A percentile compares a stretch with the other conserved stretches of the same genome.
These are phyloP conservation scores for Leontopithecus rosalia DNA, from an alignment of 2,797 vertebrate genomes.

Conservation along the genomic window DNA sequence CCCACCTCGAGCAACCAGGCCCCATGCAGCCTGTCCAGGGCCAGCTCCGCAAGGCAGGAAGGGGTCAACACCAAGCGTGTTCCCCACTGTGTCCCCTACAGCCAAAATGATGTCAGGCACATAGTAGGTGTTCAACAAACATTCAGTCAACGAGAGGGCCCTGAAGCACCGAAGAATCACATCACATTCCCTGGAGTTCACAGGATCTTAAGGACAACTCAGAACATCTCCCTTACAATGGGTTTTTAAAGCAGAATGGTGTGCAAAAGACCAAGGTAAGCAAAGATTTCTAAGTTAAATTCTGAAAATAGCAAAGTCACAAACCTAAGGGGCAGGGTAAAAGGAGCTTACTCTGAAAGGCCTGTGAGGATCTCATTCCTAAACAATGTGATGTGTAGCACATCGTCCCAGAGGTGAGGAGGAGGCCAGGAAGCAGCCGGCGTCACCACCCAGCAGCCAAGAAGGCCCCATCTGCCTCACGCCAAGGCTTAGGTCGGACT, in stretches of 20 bases:
- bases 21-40: background rate
- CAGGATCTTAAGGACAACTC: background rate
- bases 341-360: background rate
- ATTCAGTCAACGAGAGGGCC: background rate
- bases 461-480: fast-evolving
- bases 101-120: background rate
- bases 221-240: background rate
- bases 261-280: background rate
- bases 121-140: background rate
- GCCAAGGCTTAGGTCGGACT: background rate
- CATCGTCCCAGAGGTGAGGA: background rate
- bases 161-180: background rate
- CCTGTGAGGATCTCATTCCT: background rate
- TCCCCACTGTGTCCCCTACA: background rate
- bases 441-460: background rate
- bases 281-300: background rate
- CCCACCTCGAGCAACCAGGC: background rate
- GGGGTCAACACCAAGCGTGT: background rate
- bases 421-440: background rate
- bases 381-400: background rate
- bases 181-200: background rate
- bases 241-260: background rate
- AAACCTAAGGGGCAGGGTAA: background rate
- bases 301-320: background rate
- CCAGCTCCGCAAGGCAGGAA: background rate